Base-by-base conservation (phyloP, 2,113 vertebrate genomes). In the human region DNA sequence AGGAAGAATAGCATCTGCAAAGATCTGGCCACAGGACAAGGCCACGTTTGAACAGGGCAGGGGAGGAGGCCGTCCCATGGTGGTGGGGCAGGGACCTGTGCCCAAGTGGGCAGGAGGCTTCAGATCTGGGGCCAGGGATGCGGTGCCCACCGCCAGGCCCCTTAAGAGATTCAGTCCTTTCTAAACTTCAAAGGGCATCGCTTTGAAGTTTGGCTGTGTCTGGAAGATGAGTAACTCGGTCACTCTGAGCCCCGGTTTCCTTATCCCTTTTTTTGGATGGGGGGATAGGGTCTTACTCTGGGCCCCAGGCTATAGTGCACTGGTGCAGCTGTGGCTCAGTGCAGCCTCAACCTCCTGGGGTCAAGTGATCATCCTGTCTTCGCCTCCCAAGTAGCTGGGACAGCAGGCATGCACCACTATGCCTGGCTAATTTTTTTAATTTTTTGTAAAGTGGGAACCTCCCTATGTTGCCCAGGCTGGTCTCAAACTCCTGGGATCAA, bases 41-140 rank as follows among this genome's bases (percentile, higher is more conserved):
- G 14, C 68, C 12, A 8, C 6, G 57, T 32, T 66, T 64, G 27
- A 30, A 64, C 17, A 23, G 48, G 45, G 61, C 61, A 12, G 61
- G 32, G 16, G 6, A 2, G 6, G 81, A 50, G 52, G 16, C 40
- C 11, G 5, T n/a, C 14, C 38, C 30, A 2, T 6, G 11, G 66
- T 25, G 25, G 64, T 1, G 3, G 11, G 45, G 1, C 0, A 1
- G 55, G 68, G 48, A 48, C 57, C 12, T 2, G 45, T 0, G 0
- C 64, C n/a, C 14, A 0, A 2, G 14, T 2, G 1, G 35, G 55
- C 48, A 8, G 30, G 43, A 20, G 38, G 30, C 4, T 9, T 45
- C 8, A 10, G 14, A 38, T 48, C 17, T 16, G 50, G 27, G 43
- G 64, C 66, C 35, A 61, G 66, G 23, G 5, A 0, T 6, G 6